Evolutionary conservation across 1,140 invertebrate species (phyloP).

Genomic region (Bicyclus anynana): DNA sequence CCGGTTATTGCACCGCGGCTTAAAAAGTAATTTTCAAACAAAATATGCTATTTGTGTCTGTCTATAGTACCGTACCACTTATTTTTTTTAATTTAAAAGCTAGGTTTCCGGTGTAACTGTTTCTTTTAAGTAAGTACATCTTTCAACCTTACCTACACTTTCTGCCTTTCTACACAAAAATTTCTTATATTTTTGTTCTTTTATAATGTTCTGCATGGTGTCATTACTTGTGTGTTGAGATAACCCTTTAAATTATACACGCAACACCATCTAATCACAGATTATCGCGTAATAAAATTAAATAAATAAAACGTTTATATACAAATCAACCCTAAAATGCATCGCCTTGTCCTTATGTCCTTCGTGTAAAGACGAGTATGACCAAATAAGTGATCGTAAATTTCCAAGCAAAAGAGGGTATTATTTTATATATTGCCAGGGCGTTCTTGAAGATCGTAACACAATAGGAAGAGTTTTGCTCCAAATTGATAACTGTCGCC

Average conservation of each 20-base stretch:
- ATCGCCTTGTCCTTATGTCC: neutral
- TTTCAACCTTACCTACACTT: too few relatives aligned
- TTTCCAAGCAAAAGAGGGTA: constrained; percentile 20
- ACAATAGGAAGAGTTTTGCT: constrained; percentile 34
- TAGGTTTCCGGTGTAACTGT: too few relatives aligned
- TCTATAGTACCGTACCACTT: too few relatives aligned
- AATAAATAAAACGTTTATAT: neutral
- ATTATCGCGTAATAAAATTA: constrained; percentile 26
- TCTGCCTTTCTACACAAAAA: too few relatives aligned
- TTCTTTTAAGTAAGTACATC: too few relatives aligned
- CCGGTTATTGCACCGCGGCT: too few relatives aligned
- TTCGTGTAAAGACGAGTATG: constrained; percentile 6
- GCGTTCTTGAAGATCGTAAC: constrained; percentile 48
- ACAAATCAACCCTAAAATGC: constrained; percentile 4
- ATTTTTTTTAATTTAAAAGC: too few relatives aligned
- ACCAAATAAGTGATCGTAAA: constrained; percentile 14
- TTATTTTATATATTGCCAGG: constrained; percentile 46
- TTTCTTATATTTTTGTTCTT: too few relatives aligned
- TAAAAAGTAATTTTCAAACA: too few relatives aligned
- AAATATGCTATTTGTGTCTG: too few relatives aligned
- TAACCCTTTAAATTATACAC: constrained; percentile 17
- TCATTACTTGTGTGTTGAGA: constrained; percentile 1
- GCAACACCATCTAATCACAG: constrained; percentile 16
- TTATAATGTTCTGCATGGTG: too few relatives aligned
- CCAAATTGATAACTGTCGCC: constrained; percentile 46